Evolutionary conservation across 2,113 vertebrate species (phyloP).

Genomic region (Lanius ludovicianus): DNA sequence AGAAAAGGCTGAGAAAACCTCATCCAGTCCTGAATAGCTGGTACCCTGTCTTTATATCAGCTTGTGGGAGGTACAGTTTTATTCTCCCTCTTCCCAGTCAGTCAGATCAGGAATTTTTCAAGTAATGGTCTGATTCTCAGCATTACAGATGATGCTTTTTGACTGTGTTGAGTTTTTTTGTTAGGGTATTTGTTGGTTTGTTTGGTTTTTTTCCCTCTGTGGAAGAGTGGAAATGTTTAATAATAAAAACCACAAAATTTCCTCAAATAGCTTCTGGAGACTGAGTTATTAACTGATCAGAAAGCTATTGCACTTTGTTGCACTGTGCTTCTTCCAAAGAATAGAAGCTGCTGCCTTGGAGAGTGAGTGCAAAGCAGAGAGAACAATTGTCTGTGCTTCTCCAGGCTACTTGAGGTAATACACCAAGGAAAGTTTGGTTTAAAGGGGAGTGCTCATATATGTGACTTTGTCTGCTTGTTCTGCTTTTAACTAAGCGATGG

Average conservation of each 20-base stretch:
- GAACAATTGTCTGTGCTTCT: background rate
- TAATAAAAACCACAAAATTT: background rate
- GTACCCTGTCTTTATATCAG: background rate
- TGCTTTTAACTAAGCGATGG: background rate
- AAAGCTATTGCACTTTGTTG: background rate
- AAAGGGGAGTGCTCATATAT: background rate
- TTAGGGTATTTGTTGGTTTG: background rate
- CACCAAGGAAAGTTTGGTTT: background rate
- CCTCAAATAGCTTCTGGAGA: background rate
- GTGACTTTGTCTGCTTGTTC: background rate
- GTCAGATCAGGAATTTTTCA: background rate
- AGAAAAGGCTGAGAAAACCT: background rate
- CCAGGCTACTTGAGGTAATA: background rate
- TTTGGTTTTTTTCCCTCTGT: rapidly evolving
- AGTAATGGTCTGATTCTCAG: background rate
- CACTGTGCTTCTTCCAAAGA: background rate
- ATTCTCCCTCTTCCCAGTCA: background rate
- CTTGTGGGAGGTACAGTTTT: background rate
- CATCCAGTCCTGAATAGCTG: background rate
- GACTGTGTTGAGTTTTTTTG: background rate
- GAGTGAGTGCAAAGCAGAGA: background rate
- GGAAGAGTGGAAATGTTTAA: background rate
- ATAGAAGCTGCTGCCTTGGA: background rate
- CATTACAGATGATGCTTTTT: background rate
- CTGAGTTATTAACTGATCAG: background rate